Conservation (phyloP, 1,140 invertebrate species). For the Schlechtendalia chinensis region DNA sequence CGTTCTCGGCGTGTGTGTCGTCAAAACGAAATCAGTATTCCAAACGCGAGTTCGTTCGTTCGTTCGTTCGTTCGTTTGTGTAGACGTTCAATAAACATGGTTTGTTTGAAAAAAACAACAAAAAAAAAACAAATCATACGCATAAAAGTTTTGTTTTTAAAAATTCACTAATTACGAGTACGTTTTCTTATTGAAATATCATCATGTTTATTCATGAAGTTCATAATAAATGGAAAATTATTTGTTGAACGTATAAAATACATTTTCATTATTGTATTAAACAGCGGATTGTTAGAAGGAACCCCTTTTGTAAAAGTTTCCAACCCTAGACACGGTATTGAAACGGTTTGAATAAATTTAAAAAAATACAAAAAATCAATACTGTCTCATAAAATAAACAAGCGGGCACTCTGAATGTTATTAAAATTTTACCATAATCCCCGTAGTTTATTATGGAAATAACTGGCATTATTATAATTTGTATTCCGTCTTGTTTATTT, state of each 20-base stretch:
- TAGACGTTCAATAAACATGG: too few relatives aligned
- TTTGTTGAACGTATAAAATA: conserved; percentile 9
- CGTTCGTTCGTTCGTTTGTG: too few relatives aligned
- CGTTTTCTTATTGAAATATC: conserved; percentile 32
- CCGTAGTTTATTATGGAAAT: conserved; percentile 39
- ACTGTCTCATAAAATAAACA: conserved; percentile 44
- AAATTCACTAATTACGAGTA: conserved; percentile 22
- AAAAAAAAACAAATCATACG: too few relatives aligned
- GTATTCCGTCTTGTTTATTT: conserved; percentile 27
- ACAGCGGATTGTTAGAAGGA: conserved; percentile 24
- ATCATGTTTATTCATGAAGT: conserved; percentile 33
- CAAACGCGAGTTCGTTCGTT: too few relatives aligned
- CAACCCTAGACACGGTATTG: conserved; percentile 29
- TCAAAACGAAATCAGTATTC: too few relatives aligned
- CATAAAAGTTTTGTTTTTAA: too few relatives aligned
- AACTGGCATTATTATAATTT: conserved; percentile 26
- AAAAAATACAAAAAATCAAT: conserved; percentile 30
- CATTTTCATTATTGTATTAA: conserved; percentile 34
- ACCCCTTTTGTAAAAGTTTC: conserved; percentile 26
- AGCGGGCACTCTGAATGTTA: conserved; percentile 28
- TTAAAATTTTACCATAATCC: conserved; percentile 42
- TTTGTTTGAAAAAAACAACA: too few relatives aligned
- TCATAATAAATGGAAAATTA: conserved; percentile 36
- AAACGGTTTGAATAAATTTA: conserved; percentile 42
- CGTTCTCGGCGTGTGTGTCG: too few relatives aligned